A percentile compares a stretch with the other conserved stretches of the same genome.
Evolutionary conservation across 2,888 invertebrate species (phyloP).

Genomic region (Diarsia dahlii): DNA sequence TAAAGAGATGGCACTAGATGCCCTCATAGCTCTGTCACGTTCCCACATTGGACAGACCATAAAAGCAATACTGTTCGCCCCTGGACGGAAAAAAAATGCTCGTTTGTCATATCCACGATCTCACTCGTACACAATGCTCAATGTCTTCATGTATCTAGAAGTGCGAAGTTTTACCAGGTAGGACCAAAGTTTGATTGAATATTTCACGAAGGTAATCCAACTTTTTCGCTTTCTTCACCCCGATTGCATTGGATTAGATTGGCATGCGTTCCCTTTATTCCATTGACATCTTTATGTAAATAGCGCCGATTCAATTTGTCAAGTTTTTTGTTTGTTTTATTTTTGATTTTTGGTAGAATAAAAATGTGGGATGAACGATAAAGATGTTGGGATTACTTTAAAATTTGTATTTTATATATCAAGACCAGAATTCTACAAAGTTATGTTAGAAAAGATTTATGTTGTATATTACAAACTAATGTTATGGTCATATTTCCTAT

Average conservation of each 20-base stretch:
- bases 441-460: too few species aligned
- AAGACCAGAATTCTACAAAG: not conserved
- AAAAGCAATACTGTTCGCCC: too few species aligned
- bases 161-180: conserved; percentile 73
- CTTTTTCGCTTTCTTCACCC: conserved; percentile 73
- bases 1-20: not conserved
- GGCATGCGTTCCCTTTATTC: conserved; percentile 55
- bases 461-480: too few species aligned
- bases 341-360: not conserved
- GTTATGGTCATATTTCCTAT: too few species aligned
- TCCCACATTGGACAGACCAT: too few species aligned
- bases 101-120: conserved; percentile 35
- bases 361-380: too few species aligned
- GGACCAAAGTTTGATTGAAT: conserved; percentile 83
- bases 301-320: conserved; percentile 52
- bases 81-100: not conserved
- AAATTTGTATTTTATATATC: not conserved
- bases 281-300: conserved; percentile 51
- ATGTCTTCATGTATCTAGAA: conserved; percentile 61
- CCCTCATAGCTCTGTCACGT: not conserved
- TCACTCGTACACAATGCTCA: not conserved
- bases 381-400: too few species aligned
- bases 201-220: conserved; percentile 73
- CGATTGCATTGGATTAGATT: conserved; percentile 71
- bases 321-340: conserved; percentile 23